Evolutionary conservation across 2,797 vertebrate genomes (phyloP).

Genomic region (Tenualosa ilisha): DNA sequence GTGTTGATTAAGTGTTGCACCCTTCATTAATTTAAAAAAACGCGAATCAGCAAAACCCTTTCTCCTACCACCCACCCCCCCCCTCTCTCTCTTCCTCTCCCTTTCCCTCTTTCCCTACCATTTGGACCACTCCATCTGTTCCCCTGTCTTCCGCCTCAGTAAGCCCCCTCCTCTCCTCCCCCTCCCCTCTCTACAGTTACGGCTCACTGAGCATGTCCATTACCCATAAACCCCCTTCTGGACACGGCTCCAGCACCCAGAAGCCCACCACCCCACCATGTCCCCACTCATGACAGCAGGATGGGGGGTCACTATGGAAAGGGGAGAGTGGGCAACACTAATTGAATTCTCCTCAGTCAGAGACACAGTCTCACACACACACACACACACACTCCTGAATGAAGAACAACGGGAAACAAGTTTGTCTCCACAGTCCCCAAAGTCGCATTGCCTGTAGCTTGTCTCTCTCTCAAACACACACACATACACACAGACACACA

Average conservation of each 20-base stretch:
- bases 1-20: constrained; percentile 53
- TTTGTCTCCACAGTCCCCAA: background rate
- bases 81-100: background rate
- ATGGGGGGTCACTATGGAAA: background rate
- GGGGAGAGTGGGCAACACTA: background rate
- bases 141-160: constrained; percentile 38
- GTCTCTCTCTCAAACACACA: background rate
- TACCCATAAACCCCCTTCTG: constrained; percentile 31
- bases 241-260: background rate
- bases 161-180: background rate
- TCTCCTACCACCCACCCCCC: constrained; percentile 19
- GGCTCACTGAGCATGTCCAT: constrained; percentile 44
- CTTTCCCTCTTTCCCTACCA: background rate
- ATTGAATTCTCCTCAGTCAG: constrained; percentile 37
- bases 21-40: constrained; percentile 57
- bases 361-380: background rate
- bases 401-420: background rate
- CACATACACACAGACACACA: constrained; percentile 5
- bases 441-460: background rate
- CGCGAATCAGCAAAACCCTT: background rate
- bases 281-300: background rate
- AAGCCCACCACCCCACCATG: background rate
- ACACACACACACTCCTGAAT: background rate
- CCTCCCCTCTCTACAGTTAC: constrained; percentile 30
- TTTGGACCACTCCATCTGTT: constrained; percentile 53